These are phyloP conservation scores for Amblyornis subalaris DNA, from an alignment of 2,113 vertebrate genomes.

Conservation along the genomic window DNA sequence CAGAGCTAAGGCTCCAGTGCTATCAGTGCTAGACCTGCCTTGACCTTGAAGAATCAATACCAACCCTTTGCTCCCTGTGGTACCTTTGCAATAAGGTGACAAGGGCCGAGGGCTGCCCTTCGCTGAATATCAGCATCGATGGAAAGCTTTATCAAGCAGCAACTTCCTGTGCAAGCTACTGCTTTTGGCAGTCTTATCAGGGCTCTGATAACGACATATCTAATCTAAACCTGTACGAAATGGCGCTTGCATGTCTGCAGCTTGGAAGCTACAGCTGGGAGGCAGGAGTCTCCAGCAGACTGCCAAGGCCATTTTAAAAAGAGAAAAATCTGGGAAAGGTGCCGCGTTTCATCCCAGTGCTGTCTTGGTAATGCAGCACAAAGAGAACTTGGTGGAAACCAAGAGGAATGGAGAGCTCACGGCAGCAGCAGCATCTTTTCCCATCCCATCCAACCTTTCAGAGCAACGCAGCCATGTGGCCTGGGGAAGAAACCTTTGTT, in stretches of 20 bases:
- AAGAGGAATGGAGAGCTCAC: background rate
- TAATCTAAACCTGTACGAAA: slow-evolving; percentile 23
- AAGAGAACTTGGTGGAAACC: background rate
- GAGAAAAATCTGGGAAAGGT: background rate
- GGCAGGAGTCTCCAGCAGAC: background rate
- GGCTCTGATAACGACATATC: slow-evolving; percentile 4
- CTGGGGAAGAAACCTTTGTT: background rate
- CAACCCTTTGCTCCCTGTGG: background rate
- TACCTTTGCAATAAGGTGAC: background rate
- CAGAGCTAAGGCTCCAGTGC: background rate
- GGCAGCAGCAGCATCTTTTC: background rate
- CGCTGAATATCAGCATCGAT: background rate
- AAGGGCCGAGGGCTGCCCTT: background rate
- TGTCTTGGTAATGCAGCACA: background rate
- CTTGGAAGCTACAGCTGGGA: background rate
- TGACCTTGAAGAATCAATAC: background rate
- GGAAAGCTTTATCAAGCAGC: background rate
- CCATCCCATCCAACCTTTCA: background rate
- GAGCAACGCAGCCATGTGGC: background rate
- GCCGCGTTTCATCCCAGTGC: background rate
- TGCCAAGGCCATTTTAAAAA: background rate
- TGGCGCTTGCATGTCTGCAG: background rate
- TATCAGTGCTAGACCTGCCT: background rate
- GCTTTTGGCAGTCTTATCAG: background rate
- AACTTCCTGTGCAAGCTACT: background rate